These are phyloP conservation scores for Caenorhabditis sulstoni DNA, from an alignment of 2,888 invertebrate species.

Conservation along the genomic window DNA sequence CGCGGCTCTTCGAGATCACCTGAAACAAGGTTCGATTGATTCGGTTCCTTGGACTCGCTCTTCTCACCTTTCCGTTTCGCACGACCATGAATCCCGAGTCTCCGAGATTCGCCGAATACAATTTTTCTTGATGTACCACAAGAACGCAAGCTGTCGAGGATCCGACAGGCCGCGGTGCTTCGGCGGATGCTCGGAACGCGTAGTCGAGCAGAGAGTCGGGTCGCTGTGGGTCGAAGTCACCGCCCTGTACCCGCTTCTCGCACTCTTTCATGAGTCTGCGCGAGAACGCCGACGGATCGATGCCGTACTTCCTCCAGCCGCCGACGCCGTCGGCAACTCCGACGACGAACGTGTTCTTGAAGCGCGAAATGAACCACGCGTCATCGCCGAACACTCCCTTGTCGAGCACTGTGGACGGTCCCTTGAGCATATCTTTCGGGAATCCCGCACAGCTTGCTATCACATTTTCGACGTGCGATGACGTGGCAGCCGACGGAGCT, in stretches of 20 bases:
- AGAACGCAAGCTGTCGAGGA: slow-evolving; percentile 98
- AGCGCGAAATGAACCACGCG: slow-evolving; percentile 91
- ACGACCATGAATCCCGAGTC: slow-evolving; percentile 97
- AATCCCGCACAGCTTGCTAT: slow-evolving; percentile 78
- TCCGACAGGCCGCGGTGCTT: slow-evolving; percentile 81
- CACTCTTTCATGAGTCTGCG: slow-evolving; percentile 91
- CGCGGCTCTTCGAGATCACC: slow-evolving; percentile 92
- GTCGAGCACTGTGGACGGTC: slow-evolving; percentile 79
- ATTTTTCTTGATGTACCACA: slow-evolving; percentile 91
- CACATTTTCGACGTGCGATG: slow-evolving; percentile 65
- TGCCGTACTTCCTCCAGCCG: slow-evolving; percentile 97
- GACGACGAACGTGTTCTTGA: slow-evolving; percentile 91
- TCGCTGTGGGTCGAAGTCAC: slow-evolving; percentile 87
- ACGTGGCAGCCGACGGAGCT: slow-evolving; percentile 30
- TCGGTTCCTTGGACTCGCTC: no score
- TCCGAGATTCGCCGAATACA: slow-evolving; percentile 98
- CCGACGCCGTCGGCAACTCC: slow-evolving; percentile 99
- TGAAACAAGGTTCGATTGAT: neutral
- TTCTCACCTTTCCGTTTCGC: slow-evolving; percentile 85
- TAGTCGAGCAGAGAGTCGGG: slow-evolving; percentile 77
- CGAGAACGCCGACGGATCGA: slow-evolving; percentile 97
- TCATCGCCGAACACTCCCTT: slow-evolving; percentile 96
- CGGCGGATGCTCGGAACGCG: slow-evolving; percentile 74
- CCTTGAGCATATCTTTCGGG: slow-evolving; percentile 76
- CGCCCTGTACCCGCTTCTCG: slow-evolving; percentile 81